Evolutionary conservation across 2,797 vertebrate species (phyloP).

Genomic region (Lemur catta): DNA sequence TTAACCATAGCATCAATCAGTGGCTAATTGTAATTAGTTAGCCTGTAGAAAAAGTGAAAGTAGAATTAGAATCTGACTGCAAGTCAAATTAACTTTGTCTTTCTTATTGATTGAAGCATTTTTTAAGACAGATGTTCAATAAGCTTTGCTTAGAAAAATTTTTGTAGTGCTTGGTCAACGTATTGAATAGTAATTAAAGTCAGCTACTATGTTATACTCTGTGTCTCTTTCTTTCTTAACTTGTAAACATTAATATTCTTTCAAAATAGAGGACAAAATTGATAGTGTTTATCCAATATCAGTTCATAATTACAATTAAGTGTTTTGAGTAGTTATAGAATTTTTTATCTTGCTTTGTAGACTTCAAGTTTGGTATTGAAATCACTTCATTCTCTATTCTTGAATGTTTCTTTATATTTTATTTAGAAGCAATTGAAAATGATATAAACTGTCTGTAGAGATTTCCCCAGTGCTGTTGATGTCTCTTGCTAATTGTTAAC

Average conservation of each 20-base stretch:
- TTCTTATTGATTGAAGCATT: constrained; percentile 83
- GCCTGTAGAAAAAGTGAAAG: constrained; percentile 82
- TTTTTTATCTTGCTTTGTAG: not conserved
- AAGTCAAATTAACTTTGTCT: constrained; percentile 85
- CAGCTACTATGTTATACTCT: constrained; percentile 52
- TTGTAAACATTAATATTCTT: constrained; percentile 74
- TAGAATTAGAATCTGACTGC: constrained; percentile 83
- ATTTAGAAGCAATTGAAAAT: constrained; percentile 40
- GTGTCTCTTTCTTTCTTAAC: constrained; percentile 56
- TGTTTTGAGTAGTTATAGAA: not conserved
- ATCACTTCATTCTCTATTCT: constrained; percentile 16
- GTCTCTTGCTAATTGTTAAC: constrained; percentile 9
- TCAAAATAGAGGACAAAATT: constrained; percentile 60
- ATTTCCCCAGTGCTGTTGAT: not conserved
- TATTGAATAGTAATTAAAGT: constrained; percentile 80
- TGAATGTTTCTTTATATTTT: not conserved
- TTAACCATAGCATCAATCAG: constrained; percentile 83
- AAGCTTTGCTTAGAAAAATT: constrained; percentile 78
- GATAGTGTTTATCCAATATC: constrained; percentile 66
- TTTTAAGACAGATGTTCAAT: constrained; percentile 85
- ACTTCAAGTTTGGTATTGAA: not conserved
- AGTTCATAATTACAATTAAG: not conserved
- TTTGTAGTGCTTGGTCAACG: constrained; percentile 68
- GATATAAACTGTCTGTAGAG: not conserved
- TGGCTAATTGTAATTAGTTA: constrained; percentile 84